Conservation (phyloP, 2,797 vertebrate species). For the Silurus aristotelis region DNA sequence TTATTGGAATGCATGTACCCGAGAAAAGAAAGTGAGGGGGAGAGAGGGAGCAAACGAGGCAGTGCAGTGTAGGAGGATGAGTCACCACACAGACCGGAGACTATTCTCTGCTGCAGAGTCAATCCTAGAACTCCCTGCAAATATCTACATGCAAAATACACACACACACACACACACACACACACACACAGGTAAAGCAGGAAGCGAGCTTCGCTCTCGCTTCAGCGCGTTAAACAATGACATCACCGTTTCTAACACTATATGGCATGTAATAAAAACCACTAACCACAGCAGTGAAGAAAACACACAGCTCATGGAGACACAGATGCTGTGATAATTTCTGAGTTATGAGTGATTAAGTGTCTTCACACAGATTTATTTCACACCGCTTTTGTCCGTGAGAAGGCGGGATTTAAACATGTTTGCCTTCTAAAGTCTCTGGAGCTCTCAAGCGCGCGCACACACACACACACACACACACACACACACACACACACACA, state of each 20-base stretch:
- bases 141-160: constrained; percentile 5
- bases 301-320: background rate
- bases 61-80: constrained; percentile 51
- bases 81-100: constrained; percentile 47
- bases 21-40: constrained; percentile 1
- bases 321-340: background rate
- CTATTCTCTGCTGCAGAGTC: constrained; percentile 14
- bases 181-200: background rate
- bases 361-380: background rate
- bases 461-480: background rate
- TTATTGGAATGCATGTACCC: background rate
- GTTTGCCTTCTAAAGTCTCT: background rate
- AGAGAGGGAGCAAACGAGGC: constrained; percentile 16
- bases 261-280: background rate
- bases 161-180: too few relatives aligned
- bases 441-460: background rate
- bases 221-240: background rate
- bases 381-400: background rate
- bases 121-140: constrained; percentile 2
- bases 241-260: background rate
- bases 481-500: too few relatives aligned
- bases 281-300: background rate
- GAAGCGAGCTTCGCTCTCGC: background rate
- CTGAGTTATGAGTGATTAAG: background rate
- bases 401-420: constrained; percentile 9